Evolutionary conservation across 2,888 invertebrate species (phyloP), one percentile per base, ranked within the genome.

Genomic region (Hirudinaria manillensis): DNA sequence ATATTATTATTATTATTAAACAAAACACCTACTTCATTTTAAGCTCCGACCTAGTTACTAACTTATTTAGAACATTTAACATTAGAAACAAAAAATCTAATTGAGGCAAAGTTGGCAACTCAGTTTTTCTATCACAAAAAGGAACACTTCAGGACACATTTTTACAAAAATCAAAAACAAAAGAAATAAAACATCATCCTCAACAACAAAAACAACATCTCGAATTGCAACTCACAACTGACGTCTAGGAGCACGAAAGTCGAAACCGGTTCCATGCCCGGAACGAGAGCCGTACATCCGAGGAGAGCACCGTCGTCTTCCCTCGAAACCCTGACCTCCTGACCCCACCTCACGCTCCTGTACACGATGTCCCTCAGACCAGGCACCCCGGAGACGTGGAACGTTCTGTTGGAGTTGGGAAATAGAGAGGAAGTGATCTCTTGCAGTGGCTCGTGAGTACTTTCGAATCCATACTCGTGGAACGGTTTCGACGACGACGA

Each of bases 221-320:
- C 3, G 36, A 32, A 29, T 67, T 21, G n/a, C 4, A 27, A 72
- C 74, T 76, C n/a, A 74, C 76, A 76, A 55, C 70, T 61, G 27
- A 76, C 76, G 45, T 53, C 51, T 16, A 76, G 34, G 45, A 67
- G 45, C n/a, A 70, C 74, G 70, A 55, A 67, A 34, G 45, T 51
- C 53, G 73, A 74, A 51, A 55, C 51, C 13, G 74, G 65, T n/a
- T 56, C 68, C 29, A 77, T 70, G n/a, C 77, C 77, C 21, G 77
- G 76, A 53, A 77, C 77, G n/a, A 73, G 73, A 21, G 77, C 45
- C 27, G 73, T 72, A 29, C 77, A 77, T 51, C 70, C 67, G 34
- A 77, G 74, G 16, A 34, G 45, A 29, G 32, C 38, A 27, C 55
- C 70, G 74, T 77, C 77, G 70, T 76, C 67, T 16, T 32, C 70